Conservation (phyloP, 2,888 invertebrate genomes). For the Glomeris marginata region DNA sequence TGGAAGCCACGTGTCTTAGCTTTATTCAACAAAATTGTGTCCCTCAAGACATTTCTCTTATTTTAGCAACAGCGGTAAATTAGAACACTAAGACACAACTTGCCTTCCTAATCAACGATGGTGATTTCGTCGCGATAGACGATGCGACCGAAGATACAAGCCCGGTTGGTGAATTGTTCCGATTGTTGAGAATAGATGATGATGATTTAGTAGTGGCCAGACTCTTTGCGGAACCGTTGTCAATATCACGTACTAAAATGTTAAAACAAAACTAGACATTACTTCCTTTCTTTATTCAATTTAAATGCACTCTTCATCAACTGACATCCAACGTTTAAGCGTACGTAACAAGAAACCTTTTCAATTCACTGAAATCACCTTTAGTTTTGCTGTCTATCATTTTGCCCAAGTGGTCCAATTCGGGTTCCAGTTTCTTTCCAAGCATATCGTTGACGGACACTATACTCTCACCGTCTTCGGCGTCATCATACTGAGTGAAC, state of each 20-base stretch:
- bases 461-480: constrained; percentile 45
- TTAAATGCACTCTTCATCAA: too few species aligned
- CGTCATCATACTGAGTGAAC: constrained; percentile 95
- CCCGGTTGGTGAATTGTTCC: constrained; percentile 17
- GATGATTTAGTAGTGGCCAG: constrained; percentile 14
- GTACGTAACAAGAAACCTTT: too few species aligned
- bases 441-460: constrained; percentile 35
- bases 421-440: constrained; percentile 42
- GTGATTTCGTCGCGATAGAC: constrained; percentile 34
- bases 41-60: too few species aligned
- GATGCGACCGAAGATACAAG: constrained; percentile 23
- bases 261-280: too few species aligned
- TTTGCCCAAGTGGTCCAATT: constrained; percentile 47
- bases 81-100: constrained; percentile 17
- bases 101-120: constrained; percentile 31
- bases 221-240: constrained; percentile 10
- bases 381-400: constrained; percentile 49
- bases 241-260: constrained; percentile 1
- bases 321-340: too few species aligned
- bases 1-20: too few species aligned
- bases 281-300: too few species aligned
- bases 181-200: constrained; percentile 17
- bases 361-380: constrained; percentile 4
- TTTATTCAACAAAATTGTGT: too few species aligned
- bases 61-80: too few species aligned